Evolutionary conservation across 2,113 vertebrate species (phyloP).

Genomic region (Holacanthus passer): DNA sequence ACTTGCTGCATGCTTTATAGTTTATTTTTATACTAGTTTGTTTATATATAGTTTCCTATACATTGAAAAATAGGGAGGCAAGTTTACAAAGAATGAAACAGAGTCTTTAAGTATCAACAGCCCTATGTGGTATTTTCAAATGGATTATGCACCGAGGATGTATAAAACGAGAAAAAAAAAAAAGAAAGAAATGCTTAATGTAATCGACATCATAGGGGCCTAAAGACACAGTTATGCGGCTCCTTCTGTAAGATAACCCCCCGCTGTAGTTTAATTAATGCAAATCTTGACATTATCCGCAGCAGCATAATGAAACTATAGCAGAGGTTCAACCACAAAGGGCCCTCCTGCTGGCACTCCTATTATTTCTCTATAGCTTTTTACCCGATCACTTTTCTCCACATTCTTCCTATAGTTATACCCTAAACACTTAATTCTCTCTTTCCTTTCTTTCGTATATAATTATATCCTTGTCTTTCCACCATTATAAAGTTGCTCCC

Average conservation of each 20-base stretch:
- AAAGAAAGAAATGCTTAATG: constrained; percentile 10
- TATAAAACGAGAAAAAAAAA: constrained; percentile 10
- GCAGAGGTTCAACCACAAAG: constrained; percentile 33
- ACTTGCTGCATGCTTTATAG: no score
- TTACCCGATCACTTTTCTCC: constrained; percentile 23
- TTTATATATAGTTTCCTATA: background rate
- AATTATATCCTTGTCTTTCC: background rate
- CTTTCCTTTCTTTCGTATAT: background rate
- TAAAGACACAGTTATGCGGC: constrained; percentile 23
- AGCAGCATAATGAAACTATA: constrained; percentile 52
- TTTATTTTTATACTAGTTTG: background rate
- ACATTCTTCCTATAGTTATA: constrained; percentile 12
- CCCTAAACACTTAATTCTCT: background rate
- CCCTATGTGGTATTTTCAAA: constrained; percentile 1
- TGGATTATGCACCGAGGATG: background rate
- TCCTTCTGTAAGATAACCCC: constrained; percentile 5
- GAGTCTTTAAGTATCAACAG: background rate
- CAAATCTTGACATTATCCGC: constrained; percentile 67
- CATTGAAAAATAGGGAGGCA: background rate
- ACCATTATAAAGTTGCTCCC: background rate
- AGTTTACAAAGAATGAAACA: background rate
- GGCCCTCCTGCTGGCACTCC: constrained; percentile 10
- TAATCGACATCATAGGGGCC: constrained; percentile 14
- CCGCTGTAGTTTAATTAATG: constrained; percentile 66
- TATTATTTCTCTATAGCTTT: constrained; percentile 15